phyloP scores from a whole-genome alignment of 2,797 vertebrate species.

The Sebastolobus alascanus region DNA sequence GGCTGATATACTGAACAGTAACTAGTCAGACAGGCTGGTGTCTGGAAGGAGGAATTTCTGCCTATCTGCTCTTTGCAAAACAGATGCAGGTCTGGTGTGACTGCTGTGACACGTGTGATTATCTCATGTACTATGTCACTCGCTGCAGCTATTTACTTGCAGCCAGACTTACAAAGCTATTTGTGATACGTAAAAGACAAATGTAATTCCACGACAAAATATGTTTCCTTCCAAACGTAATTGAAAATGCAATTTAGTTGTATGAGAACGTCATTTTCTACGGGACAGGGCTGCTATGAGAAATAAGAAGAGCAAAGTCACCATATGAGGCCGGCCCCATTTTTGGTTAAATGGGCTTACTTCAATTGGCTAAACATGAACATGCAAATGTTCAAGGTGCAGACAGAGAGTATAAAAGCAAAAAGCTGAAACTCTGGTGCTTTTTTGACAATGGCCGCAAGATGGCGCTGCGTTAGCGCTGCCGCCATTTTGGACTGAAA shows the following conservation, averaged over 20 bases:
- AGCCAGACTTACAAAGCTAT: no score
- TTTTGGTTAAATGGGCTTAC: background rate
- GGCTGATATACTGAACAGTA: background rate
- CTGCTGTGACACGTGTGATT: conserved; percentile 22
- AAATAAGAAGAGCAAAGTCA: background rate
- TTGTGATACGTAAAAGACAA: no score
- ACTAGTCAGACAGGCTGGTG: conserved; percentile 6
- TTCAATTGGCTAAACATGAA: background rate
- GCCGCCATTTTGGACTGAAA: no score
- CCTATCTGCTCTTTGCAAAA: conserved; percentile 25
- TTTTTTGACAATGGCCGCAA: no score
- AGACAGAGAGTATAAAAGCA: background rate
- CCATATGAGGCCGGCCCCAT: no score
- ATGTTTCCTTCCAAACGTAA: no score
- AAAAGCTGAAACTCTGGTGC: no score
- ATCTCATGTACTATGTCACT: background rate
- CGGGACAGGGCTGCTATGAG: no score
- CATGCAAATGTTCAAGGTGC: background rate
- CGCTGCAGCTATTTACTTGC: no score
- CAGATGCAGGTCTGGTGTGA: conserved; percentile 1
- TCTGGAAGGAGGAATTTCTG: conserved; percentile 20
- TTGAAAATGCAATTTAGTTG: no score
- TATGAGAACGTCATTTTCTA: background rate
- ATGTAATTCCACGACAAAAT: no score
- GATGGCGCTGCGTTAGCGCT: no score